phyloP scores from a whole-genome alignment of 2,113 vertebrate species.

The Sialia sialis region DNA sequence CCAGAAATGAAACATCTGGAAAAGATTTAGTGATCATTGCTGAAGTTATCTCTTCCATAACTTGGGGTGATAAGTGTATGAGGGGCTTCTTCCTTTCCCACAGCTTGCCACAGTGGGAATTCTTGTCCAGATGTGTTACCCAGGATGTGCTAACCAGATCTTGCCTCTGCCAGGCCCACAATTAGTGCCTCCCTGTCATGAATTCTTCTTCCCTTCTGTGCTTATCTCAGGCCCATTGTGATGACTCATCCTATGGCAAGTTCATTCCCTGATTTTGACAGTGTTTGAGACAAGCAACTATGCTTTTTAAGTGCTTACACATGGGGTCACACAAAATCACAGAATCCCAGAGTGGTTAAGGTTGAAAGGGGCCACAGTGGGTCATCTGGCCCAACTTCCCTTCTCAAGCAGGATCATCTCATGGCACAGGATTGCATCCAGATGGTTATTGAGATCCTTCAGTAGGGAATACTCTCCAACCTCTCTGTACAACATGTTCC shows the following conservation, averaged over 20 bases:
- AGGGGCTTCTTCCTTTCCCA: neutral
- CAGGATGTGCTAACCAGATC: neutral
- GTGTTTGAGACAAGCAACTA: neutral
- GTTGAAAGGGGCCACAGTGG: neutral
- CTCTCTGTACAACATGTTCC: neutral
- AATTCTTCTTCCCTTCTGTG: neutral
- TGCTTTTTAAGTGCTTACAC: neutral
- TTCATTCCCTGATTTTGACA: neutral
- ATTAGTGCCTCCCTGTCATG: fast-evolving
- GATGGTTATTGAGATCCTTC: neutral
- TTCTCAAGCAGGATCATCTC: neutral
- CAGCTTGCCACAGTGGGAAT: neutral
- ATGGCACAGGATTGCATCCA: neutral
- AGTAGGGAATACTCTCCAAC: neutral
- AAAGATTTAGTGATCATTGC: neutral
- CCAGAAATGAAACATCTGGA: neutral
- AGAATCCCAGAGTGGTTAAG: neutral
- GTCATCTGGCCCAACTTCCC: too few species aligned
- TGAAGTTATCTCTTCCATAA: neutral
- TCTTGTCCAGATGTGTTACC: neutral
- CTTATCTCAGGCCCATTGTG: fast-evolving
- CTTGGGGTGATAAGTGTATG: neutral
- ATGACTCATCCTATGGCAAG: neutral
- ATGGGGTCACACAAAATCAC: neutral
- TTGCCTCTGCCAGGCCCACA: neutral